Conservation (phyloP, 1,140 invertebrate species). For the Aphelinus certus region DNA sequence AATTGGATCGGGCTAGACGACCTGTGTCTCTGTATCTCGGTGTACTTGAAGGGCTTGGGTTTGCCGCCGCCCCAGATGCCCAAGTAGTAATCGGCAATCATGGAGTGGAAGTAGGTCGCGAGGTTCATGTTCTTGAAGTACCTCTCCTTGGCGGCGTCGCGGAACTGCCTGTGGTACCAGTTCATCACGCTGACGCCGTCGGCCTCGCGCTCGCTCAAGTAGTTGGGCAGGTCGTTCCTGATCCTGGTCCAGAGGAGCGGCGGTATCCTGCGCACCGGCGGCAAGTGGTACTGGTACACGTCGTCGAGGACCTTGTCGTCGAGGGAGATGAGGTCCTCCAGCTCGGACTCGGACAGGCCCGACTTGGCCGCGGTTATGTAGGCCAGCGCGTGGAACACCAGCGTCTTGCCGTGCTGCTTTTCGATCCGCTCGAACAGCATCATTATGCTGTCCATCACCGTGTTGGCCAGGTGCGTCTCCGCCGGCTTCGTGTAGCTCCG, state of each 20-base stretch:
- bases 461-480: slow-evolving; percentile 90
- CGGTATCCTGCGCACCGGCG: slow-evolving; percentile 93
- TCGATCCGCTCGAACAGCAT: slow-evolving; percentile 95
- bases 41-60: slow-evolving; percentile 96
- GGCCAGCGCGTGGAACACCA: slow-evolving; percentile 93
- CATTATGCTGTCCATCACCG: slow-evolving; percentile 98
- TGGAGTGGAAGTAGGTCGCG: slow-evolving; percentile 95
- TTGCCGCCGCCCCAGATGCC: slow-evolving; percentile 95
- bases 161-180: slow-evolving; percentile 97
- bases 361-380: slow-evolving; percentile 95
- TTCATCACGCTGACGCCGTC: slow-evolving; percentile 97
- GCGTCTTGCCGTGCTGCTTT: slow-evolving; percentile 90
- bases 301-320: slow-evolving; percentile 96
- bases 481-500: slow-evolving; percentile 94
- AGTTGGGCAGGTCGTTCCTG: slow-evolving; percentile 93
- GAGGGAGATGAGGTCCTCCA: slow-evolving; percentile 93
- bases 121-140: slow-evolving; percentile 98
- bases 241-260: slow-evolving; percentile 96
- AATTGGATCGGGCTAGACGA: slow-evolving; percentile 49
- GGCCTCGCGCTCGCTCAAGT: slow-evolving; percentile 94
- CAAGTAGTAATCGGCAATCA: slow-evolving; percentile 97
- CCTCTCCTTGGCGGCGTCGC: slow-evolving; percentile 90
- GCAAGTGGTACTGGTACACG: slow-evolving; percentile 98
- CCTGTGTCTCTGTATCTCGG: slow-evolving; percentile 92
- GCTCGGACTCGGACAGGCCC: slow-evolving; percentile 90